Conservation (phyloP, 2,113 vertebrate genomes). For the Cyprinodon brontotheroides region DNA sequence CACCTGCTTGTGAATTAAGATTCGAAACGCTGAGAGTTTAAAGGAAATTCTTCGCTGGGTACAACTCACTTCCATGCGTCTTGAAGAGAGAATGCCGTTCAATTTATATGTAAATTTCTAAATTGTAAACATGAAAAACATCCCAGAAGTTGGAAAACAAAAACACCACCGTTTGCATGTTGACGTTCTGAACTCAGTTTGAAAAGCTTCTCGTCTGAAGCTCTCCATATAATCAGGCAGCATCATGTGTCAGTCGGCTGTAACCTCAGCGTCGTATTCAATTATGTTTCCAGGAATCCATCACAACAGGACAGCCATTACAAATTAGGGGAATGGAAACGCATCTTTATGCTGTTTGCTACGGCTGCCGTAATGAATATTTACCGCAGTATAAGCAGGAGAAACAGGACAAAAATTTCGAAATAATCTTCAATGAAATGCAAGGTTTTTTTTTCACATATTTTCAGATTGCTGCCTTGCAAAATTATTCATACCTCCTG, state of each 20-base stretch:
- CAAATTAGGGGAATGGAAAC: slow-evolving; percentile 25
- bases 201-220: slow-evolving; percentile 12
- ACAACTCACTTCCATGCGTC: slow-evolving; percentile 3
- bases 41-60: slow-evolving; percentile 16
- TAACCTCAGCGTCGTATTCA: slow-evolving; percentile 24
- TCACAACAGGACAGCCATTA: slow-evolving; percentile 22
- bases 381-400: background rate
- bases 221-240: slow-evolving; percentile 18
- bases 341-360: slow-evolving; percentile 3
- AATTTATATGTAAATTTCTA: slow-evolving; percentile 29
- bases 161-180: slow-evolving; percentile 5
- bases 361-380: background rate
- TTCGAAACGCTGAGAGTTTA: slow-evolving; percentile 25
- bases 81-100: background rate
- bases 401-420: slow-evolving; percentile 11
- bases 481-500: too few relatives aligned
- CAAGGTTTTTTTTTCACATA: background rate
- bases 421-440: background rate
- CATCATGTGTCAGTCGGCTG: slow-evolving; percentile 17
- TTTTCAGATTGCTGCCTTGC: background rate
- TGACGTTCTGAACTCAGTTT: slow-evolving; percentile 9
- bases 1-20: slow-evolving; percentile 29
- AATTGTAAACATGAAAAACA: slow-evolving; percentile 8
- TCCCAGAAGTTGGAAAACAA: background rate
- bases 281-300: slow-evolving; percentile 24